These are phyloP conservation scores for Drosophila nannoptera DNA, from an alignment of 1,140 invertebrate species.

Conservation along the genomic window DNA sequence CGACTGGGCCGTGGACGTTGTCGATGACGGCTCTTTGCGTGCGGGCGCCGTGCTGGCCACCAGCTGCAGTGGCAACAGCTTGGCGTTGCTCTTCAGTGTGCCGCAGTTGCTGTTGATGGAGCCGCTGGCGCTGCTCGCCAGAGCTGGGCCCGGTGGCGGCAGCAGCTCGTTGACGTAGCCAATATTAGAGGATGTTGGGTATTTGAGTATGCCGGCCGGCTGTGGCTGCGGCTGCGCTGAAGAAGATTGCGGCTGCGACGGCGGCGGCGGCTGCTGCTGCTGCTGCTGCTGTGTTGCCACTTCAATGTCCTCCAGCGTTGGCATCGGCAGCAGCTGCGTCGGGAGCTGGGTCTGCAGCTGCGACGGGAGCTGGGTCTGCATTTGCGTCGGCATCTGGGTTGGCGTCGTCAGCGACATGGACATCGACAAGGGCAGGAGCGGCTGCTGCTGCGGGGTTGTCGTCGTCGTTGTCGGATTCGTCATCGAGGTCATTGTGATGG, in stretches of 20 bases:
- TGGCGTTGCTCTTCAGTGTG: constrained; percentile 66
- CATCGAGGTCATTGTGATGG: background rate
- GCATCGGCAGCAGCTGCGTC: constrained; percentile 69
- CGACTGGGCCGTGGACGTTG: constrained; percentile 32
- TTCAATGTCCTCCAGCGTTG: constrained; percentile 69
- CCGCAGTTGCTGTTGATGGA: constrained; percentile 49
- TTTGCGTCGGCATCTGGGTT: constrained; percentile 25
- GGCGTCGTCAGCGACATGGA: constrained; percentile 42
- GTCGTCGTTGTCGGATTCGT: constrained; percentile 7
- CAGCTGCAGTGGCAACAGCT: constrained; percentile 58
- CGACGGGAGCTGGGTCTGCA: constrained; percentile 19
- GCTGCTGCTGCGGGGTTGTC: background rate
- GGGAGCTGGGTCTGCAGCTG: constrained; percentile 58
- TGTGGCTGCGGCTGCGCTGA: constrained; percentile 15
- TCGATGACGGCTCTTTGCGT: constrained; percentile 45
- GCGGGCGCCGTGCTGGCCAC: constrained; percentile 35
- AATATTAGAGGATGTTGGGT: constrained; percentile 29
- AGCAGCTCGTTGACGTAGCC: constrained; percentile 39
- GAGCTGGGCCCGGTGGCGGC: constrained; percentile 11
- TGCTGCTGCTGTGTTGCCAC: constrained; percentile 31
- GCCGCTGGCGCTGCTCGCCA: constrained; percentile 21
- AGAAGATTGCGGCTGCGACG: constrained; percentile 16
- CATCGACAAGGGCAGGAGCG: constrained; percentile 4
- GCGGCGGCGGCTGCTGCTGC: constrained; percentile 10
- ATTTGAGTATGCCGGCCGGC: constrained; percentile 47